Evolutionary conservation across 2,113 vertebrate species (phyloP), one percentile per base, ranked within the genome.

Genomic region (Condylura cristata): DNA sequence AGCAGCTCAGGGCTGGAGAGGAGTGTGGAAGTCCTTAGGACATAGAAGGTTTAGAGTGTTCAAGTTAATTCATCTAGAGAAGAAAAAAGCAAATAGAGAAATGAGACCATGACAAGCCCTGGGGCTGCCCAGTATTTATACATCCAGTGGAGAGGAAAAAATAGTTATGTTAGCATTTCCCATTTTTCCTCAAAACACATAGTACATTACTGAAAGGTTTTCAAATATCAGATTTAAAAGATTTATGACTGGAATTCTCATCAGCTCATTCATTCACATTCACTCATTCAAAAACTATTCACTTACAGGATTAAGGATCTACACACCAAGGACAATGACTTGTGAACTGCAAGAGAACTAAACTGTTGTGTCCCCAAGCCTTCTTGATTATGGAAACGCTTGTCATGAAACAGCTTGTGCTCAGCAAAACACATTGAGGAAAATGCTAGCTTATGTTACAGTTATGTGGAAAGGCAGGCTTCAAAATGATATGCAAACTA

Each of bases 401-500:
- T 86, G 44, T 75, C 51, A 37, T 32, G 34, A 39, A 34, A 13
- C 1, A 1, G 48, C 56, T 83, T 82, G 48, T 82, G 8, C 79
- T 71, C 46, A 86, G 71, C 32, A 76, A 78, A 90, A 74, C 56
- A 86, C 78, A 80, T 3, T 70, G 30, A 56, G 66, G 26, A 28
- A 85, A 92, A 82, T 48, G 16, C 48, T 84, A 48, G 71, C 8
- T 90, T 71, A 65, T 48, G 4, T 56, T 83, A 26, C 41, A 75
- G 22, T 41, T 41, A 41, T 80, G 30, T 37, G n/a, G 85, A 79
- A 41, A 75, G 20, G 41, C 1, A 78, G 37, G 24, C 83, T 89
- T 65, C 79, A 74, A 95, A 95, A 61, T 32, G 34, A 9, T 41
- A n/a, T 94, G 56, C 56, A 78, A 94, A 75, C 65, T 89, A 71